Base-by-base conservation (phyloP, 2,113 vertebrate species). In the Gadus chalcogrammus region DNA sequence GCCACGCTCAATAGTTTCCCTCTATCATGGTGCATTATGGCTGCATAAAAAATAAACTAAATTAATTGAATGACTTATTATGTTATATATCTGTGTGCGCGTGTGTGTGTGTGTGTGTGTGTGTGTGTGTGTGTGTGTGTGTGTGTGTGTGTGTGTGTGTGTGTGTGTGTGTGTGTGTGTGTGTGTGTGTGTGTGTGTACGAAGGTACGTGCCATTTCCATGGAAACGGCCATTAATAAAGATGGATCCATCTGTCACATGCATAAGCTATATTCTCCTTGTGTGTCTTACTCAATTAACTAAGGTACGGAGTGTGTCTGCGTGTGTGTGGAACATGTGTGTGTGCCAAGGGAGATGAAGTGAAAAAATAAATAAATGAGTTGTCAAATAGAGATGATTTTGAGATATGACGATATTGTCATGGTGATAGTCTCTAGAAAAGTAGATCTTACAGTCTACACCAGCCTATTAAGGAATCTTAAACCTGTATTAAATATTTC, bases 401-500 rank as follows among this genome's bases (percentile, higher is more conserved):
- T 86, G 81, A 87, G 62, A 70, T 82, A 84, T 83, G 75, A 69
- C 24, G 24, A 24, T 24, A 24, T 71, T 68, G 35, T 70, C 73
- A 65, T 67, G 74, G 67, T 60, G 58, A 65, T 69, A 66, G 67
- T 75, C 85, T 79, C 78, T 75, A 71, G 63, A 64, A 79, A 87
- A 24, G 24, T 31, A 68, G 67, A 80, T 83, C 81, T 70, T 81
- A 83, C 65, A 85, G 86, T 80, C 80, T 77, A 81, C 76, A 85
- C 70, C 67, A 68, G 85, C 78, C 85, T 82, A 89, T 91, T 89
- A 89, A 74, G 77, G 81, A 79, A 77, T 82, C 86, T 88, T 90
- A 89, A 85, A 82, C 74, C 77, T 83, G 75, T 81, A 90, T 88
- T 89, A 85, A 90, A 88, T 80, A 82, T 84, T 85, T 85, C 84